Conservation (phyloP, 2,113 vertebrate genomes). For the Riparia riparia region DNA sequence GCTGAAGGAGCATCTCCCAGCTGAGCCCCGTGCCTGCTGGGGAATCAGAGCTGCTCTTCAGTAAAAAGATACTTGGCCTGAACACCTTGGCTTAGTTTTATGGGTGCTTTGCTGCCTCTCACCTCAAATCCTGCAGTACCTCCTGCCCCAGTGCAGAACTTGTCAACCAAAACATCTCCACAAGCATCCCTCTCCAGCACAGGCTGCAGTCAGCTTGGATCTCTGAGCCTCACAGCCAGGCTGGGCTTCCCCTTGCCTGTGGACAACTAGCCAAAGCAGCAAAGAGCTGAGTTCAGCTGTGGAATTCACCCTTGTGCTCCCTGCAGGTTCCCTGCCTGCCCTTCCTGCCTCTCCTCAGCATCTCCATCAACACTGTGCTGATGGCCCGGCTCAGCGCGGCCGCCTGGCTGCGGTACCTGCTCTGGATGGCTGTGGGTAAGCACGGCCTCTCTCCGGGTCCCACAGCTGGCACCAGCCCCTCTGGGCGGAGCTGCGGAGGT, state of each 20-base stretch:
- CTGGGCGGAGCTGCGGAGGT: not conserved
- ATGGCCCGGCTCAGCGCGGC: constrained; percentile 78
- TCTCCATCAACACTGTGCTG: constrained; percentile 81
- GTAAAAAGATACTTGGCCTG: not conserved
- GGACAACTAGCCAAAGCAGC: not conserved
- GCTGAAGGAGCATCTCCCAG: not conserved
- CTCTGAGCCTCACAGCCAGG: not conserved
- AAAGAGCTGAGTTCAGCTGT: not conserved
- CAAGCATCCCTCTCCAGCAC: not conserved
- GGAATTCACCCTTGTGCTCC: not conserved
- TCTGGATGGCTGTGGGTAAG: too few relatives aligned
- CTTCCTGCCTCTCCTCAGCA: constrained; percentile 80
- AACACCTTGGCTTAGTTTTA: not conserved
- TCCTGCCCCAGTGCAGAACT: not conserved
- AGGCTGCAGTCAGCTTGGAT: not conserved
- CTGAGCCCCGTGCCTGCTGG: not conserved
- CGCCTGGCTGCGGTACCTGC: constrained; percentile 75
- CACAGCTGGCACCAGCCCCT: too few relatives aligned
- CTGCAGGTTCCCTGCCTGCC: constrained; percentile 85
- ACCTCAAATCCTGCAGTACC: not conserved
- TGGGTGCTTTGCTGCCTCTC: not conserved
- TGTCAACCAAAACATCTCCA: not conserved
- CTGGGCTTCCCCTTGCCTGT: not conserved
- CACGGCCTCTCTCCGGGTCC: too few relatives aligned
- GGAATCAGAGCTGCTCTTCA: not conserved